A percentile compares a stretch with the other conserved stretches of the same genome.
These are phyloP conservation scores for Caranx ignobilis DNA, from an alignment of 2,113 vertebrate species.

Conservation along the genomic window DNA sequence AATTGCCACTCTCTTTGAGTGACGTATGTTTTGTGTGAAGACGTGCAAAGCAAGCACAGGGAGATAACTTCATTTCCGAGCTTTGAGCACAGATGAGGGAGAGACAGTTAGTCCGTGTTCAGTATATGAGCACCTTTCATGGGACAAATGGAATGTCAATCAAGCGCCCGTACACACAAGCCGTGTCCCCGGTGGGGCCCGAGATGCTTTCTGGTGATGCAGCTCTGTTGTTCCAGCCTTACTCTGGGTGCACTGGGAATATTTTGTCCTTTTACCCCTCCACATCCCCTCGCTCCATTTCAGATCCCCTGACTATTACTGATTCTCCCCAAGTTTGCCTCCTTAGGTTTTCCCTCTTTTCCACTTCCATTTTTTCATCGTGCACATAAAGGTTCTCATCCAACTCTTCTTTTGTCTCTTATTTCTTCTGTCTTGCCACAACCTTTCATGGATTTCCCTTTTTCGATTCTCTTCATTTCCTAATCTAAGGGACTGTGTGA, in stretches of 20 bases:
- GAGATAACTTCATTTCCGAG: conserved; percentile 75
- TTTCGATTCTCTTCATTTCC: neutral
- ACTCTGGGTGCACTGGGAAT: conserved; percentile 82
- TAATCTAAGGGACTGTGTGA: neutral
- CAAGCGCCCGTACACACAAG: conserved; percentile 77
- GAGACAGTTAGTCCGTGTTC: conserved; percentile 77
- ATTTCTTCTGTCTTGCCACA: neutral
- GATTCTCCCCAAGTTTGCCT: conserved; percentile 55
- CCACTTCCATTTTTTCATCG: conserved; percentile 7
- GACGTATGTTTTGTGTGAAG: conserved; percentile 72
- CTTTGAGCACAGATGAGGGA: conserved; percentile 77
- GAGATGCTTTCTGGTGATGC: conserved; percentile 78
- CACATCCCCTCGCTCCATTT: conserved; percentile 66
- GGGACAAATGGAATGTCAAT: conserved; percentile 84
- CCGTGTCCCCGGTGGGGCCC: conserved; percentile 62
- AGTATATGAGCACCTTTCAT: conserved; percentile 79
- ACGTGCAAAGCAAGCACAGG: conserved; percentile 19
- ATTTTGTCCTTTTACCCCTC: conserved; percentile 80
- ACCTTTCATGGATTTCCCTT: neutral
- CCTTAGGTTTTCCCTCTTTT: conserved; percentile 13
- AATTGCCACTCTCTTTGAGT: conserved; percentile 75
- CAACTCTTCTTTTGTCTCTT: neutral
- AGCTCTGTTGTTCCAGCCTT: conserved; percentile 76
- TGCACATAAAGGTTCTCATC: neutral
- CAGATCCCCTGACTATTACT: conserved; percentile 67